Evolutionary conservation across 1,140 invertebrate species (phyloP).

Genomic region (Asbolus verrucosus): DNA sequence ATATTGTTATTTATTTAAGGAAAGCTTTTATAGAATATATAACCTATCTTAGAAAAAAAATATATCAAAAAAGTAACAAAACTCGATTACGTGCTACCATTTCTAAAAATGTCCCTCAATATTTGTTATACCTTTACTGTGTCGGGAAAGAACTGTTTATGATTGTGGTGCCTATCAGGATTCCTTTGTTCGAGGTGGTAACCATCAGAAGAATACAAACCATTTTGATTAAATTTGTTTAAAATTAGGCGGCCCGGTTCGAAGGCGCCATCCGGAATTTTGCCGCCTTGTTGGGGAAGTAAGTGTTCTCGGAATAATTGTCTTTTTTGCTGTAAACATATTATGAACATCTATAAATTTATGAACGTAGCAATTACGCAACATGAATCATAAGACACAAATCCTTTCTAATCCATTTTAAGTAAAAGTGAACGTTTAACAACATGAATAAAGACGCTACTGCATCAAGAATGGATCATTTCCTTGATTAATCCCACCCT

Average conservation of each 20-base stretch:
- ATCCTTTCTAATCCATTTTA: constrained; percentile 27
- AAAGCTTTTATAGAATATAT: no score
- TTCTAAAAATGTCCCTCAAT: not conserved
- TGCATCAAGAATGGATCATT: not conserved
- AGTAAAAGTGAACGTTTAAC: constrained; percentile 31
- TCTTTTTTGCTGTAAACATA: constrained; percentile 67
- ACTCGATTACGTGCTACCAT: no score
- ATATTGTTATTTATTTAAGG: no score
- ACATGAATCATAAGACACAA: constrained; percentile 14
- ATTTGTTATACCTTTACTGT: constrained; percentile 60
- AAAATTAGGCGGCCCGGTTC: constrained; percentile 71
- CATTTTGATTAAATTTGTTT: constrained; percentile 74
- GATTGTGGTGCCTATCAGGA: constrained; percentile 58
- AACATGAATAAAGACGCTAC: not conserved
- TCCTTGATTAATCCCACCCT: no score
- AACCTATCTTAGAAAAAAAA: no score
- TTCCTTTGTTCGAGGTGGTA: constrained; percentile 68
- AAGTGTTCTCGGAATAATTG: constrained; percentile 76
- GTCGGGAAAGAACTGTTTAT: constrained; percentile 48
- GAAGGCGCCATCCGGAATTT: constrained; percentile 76
- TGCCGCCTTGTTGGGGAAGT: constrained; percentile 72
- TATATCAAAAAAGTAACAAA: no score
- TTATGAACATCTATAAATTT: constrained; percentile 1
- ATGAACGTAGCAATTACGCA: constrained; percentile 4
- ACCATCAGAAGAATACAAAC: constrained; percentile 73